Evolutionary conservation across 2,888 invertebrate genomes (phyloP).

Genomic region (Hypolimnas misippus): DNA sequence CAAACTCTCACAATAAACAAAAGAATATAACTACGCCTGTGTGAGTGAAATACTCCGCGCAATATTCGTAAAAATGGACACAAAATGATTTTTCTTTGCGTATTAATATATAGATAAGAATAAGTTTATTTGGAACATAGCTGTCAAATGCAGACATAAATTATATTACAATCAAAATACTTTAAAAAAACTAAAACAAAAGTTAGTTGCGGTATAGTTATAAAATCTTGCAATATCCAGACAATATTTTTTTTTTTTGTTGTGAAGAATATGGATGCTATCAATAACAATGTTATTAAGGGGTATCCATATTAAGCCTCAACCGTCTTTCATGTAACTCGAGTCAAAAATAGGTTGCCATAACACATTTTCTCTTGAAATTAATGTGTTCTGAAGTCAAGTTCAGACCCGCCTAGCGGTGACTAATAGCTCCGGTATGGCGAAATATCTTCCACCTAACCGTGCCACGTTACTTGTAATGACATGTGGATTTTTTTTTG

Average conservation of each 20-base stretch:
- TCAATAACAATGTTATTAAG: background rate
- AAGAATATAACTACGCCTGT: too few species aligned
- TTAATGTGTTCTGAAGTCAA: constrained; percentile 21
- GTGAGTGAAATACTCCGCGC: too few species aligned
- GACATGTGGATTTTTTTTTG: constrained; percentile 1
- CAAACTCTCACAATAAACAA: too few species aligned
- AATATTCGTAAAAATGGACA: too few species aligned
- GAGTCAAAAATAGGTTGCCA: constrained; percentile 12
- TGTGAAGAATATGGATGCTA: background rate
- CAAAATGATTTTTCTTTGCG: too few species aligned
- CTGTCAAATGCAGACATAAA: too few species aligned
- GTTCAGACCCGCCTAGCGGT: constrained; percentile 16
- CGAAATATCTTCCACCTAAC: constrained; percentile 14
- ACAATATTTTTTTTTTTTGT: too few species aligned
- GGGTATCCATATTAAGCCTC: background rate
- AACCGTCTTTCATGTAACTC: constrained; percentile 1
- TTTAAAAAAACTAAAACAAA: too few species aligned
- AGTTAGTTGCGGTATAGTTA: too few species aligned
- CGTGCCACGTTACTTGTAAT: constrained; percentile 12
- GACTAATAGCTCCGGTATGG: constrained; percentile 20
- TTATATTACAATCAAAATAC: too few species aligned
- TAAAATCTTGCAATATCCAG: background rate
- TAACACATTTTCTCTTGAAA: constrained; percentile 25
- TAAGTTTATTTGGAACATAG: too few species aligned
- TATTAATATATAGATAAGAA: too few species aligned